Percentiles rank a stretch among this genome's conserved stretches.
phyloP scores from a whole-genome alignment of 1,140 invertebrate species.

The Oreohelix idahoensis region DNA sequence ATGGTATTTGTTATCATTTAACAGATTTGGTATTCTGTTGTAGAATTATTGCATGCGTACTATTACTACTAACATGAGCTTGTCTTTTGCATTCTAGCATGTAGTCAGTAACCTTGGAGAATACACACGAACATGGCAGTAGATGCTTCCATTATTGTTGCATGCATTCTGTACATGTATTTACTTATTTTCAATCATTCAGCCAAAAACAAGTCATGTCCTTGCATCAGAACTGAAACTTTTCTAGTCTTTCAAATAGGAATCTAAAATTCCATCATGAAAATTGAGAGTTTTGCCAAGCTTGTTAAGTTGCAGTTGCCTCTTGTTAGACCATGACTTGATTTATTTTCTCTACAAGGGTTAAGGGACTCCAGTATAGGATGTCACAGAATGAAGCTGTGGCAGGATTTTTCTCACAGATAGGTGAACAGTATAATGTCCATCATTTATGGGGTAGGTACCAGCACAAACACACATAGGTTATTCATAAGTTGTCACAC shows the following conservation, averaged over 20 bases:
- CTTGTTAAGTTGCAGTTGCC: not conserved
- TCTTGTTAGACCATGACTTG: not conserved
- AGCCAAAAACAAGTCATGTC: too few relatives aligned
- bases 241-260: too few relatives aligned
- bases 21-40: too few relatives aligned
- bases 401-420: slow-evolving; percentile 96
- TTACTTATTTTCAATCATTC: too few relatives aligned
- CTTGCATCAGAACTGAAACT: too few relatives aligned
- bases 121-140: too few relatives aligned
- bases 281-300: not conserved
- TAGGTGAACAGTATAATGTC: slow-evolving; percentile 94
- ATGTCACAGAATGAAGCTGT: slow-evolving; percentile 88
- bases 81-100: not conserved
- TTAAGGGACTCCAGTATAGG: slow-evolving; percentile 33
- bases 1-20: too few relatives aligned
- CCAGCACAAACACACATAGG: not conserved
- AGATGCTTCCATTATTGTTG: too few relatives aligned
- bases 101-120: not conserved
- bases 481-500: too few relatives aligned
- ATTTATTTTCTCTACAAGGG: slow-evolving; percentile 26
- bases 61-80: not conserved
- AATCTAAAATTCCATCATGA: too few relatives aligned
- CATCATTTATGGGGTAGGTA: slow-evolving; percentile 97
- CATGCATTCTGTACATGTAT: too few relatives aligned
- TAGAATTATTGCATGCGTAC: not conserved